Base-by-base conservation (phyloP, 2,113 vertebrate genomes). In the Plotosus lineatus region DNA sequence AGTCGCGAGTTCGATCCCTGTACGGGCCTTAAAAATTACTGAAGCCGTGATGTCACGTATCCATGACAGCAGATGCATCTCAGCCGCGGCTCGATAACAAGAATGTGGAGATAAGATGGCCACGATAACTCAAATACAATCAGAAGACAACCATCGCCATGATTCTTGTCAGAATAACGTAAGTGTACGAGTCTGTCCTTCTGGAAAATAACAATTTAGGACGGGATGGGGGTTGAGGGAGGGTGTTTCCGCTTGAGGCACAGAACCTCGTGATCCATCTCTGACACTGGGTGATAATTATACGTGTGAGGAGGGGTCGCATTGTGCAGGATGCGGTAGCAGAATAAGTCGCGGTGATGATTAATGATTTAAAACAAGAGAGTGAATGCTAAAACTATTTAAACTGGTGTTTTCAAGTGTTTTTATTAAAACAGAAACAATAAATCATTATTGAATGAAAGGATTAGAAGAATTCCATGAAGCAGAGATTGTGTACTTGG, bases 21-120 rank as follows among this genome's bases (percentile, higher is more conserved):
- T n/a, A n/a, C n/a, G n/a, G n/a, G n/a, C n/a, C n/a, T n/a, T n/a
- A n/a, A n/a, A n/a, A n/a, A n/a, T n/a, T n/a, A n/a, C n/a, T n/a
- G n/a, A n/a, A n/a, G n/a, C n/a, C n/a, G n/a, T n/a, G n/a, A n/a
- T n/a, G n/a, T n/a, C n/a, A n/a, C n/a, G n/a, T n/a, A n/a, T n/a
- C n/a, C n/a, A n/a, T n/a, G n/a, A n/a, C n/a, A n/a, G n/a, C n/a
- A n/a, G n/a, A n/a, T n/a, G n/a, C n/a, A n/a, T n/a, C 26, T n/a
- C 11, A 55, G 23, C 19, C 28, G 17, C 66, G 65, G 58, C n/a
- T n/a, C n/a, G 21, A 75, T 60, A 12, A 33, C 72, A 81, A 78
- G 23, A 51, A 73, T 72, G 53, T 84, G 74, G 31, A 7, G 46
- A 40, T 42, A 33, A n/a, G n/a, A n/a, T n/a, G n/a, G n/a, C n/a